These are phyloP conservation scores for Flexamia atlantica DNA, from an alignment of 2,888 invertebrate species.

Conservation along the genomic window DNA sequence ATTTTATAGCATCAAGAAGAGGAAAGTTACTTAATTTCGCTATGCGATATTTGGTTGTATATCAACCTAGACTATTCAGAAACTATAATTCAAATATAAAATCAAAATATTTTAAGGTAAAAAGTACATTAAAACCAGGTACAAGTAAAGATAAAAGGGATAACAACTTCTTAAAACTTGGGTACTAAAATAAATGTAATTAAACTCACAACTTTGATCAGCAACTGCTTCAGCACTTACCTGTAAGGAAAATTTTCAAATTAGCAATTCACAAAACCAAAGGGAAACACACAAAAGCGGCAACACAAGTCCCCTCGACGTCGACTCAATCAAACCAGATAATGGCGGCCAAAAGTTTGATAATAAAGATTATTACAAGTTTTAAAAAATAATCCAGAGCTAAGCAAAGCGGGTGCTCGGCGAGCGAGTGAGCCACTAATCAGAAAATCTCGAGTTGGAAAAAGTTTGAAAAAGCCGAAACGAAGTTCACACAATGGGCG, in stretches of 20 bases:
- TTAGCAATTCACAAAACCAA: constrained; percentile 17
- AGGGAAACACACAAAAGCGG: constrained; percentile 23
- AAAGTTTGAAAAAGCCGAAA: constrained; percentile 40
- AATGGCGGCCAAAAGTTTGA: constrained; percentile 35
- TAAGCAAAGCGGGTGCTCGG: neutral
- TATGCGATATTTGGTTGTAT: no score
- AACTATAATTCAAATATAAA: no score
- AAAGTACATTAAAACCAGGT: no score
- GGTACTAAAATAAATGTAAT: neutral
- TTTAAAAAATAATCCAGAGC: constrained; percentile 10
- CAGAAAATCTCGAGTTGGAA: constrained; percentile 38
- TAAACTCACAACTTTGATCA: constrained; percentile 21
- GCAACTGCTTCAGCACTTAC: constrained; percentile 13
- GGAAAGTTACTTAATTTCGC: no score
- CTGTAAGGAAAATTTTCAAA: constrained; percentile 17
- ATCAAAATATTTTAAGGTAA: no score
- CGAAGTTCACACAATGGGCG: constrained; percentile 49
- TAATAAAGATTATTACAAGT: constrained; percentile 44
- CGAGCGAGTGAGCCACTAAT: constrained; percentile 26
- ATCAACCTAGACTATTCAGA: no score
- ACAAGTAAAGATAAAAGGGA: no score
- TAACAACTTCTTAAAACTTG: no score
- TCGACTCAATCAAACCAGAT: constrained; percentile 23
- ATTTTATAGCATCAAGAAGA: no score
- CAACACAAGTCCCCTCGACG: constrained; percentile 33